These are phyloP conservation scores for Spongilla lacustris DNA, from an alignment of 37 sponge, comb jelly and placozoan genomes.

Conservation along the genomic window DNA sequence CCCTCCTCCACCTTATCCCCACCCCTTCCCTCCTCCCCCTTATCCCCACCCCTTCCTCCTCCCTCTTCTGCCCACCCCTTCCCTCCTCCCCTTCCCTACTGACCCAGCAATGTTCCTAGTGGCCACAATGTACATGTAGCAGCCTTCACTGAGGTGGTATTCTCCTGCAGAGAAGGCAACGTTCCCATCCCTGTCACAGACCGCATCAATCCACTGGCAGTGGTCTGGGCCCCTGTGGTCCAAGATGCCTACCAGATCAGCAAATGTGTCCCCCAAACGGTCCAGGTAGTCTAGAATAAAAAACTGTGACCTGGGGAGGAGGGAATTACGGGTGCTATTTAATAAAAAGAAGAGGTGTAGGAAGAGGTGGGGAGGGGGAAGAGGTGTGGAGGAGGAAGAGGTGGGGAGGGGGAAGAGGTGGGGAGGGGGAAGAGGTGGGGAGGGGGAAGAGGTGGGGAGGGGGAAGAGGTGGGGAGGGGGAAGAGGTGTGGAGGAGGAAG, in stretches of 20 bases:
- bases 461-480: too few relatives aligned
- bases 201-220: slow-evolving; percentile 60
- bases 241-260: slow-evolving; percentile 52
- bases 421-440: too few relatives aligned
- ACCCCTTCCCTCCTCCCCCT: too few relatives aligned
- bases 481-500: too few relatives aligned
- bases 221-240: slow-evolving; percentile 50
- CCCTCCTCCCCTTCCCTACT: too few relatives aligned
- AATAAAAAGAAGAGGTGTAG: not conserved
- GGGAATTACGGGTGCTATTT: too few relatives aligned
- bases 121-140: slow-evolving; percentile 55
- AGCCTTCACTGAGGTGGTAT: slow-evolving; percentile 55
- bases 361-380: not conserved
- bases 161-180: slow-evolving; percentile 41
- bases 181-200: slow-evolving; percentile 21
- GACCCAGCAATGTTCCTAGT: slow-evolving; percentile 21
- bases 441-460: too few relatives aligned
- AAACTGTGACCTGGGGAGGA: slow-evolving; percentile 22
- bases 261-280: slow-evolving; percentile 4
- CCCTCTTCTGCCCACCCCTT: too few relatives aligned
- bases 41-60: too few relatives aligned
- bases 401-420: too few relatives aligned
- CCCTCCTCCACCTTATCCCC: too few relatives aligned
- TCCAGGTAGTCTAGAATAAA: slow-evolving; percentile 73
- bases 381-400: too few relatives aligned